Base-by-base conservation (phyloP, 2,888 invertebrate species). In the Mythimna ferrago region DNA sequence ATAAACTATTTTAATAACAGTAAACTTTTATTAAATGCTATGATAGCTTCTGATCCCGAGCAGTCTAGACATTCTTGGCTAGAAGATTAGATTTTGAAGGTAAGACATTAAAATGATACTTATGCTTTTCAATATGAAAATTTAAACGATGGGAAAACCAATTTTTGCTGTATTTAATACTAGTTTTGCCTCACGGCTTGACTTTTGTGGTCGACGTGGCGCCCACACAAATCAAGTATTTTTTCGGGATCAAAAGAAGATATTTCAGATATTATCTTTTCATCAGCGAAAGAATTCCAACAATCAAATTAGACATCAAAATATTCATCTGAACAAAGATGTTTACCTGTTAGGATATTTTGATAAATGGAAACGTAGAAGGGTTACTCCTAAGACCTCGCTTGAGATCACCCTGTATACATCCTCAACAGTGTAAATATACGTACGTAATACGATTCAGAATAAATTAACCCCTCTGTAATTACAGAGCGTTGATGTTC, bases 391-490 rank as follows among this genome's bases (percentile, higher is more conserved):
- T n/a, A 56, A 61, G 35, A 65, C 0, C 16, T 64, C 32, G 11
- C n/a, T 48, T 62, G 35, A 68, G 56, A 68, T 65, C 7, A 53
- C 51, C 51, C 32, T n/a, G 57, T 41, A n/a, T 66, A 26, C 26
- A 80, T 58, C 38, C 26, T 48, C 35, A 44, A 26, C 16, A 26
- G 44, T 48, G 53, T 58, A 67, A 67, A 41, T 57, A 56, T 54
- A 58, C 9, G 21, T 26, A 61, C n/a, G 32, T 41, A 79, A 74
- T 41, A 67, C 35, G 53, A 63, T 66, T 74, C 61, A 32, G 74
- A 74, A 78, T 74, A 66, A 58, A 79, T 68, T 73, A 68, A 57
- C 53, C 11, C 21, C 11, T 66, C 62, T 56, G 44, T 80, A 70
- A 80, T 75, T 58, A 64, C 66, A 53, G 19, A 61, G 68, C 44